Percentiles rank a stretch among this genome's conserved stretches.
Evolutionary conservation across 2,797 vertebrate genomes (phyloP).

Genomic region (Lacerta viridis): DNA sequence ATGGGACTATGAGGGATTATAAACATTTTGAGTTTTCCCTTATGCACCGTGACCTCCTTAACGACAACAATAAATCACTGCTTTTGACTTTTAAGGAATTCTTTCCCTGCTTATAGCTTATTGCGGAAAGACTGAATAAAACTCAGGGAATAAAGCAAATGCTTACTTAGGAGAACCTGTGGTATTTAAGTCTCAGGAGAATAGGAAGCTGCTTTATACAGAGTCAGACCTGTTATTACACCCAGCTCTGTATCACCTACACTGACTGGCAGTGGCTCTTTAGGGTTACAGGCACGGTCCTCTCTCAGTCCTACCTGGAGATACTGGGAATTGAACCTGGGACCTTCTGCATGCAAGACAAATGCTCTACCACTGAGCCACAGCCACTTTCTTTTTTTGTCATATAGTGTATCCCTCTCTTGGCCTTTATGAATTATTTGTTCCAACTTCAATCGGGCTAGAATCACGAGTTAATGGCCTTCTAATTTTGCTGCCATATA

Average conservation of each 20-base stretch:
- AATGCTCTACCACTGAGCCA: too few relatives aligned
- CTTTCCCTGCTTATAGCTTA: conserved; percentile 25
- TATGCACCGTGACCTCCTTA: conserved; percentile 35
- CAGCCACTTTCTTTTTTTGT: not conserved
- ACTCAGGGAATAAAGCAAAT: conserved; percentile 27
- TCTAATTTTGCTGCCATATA: not conserved
- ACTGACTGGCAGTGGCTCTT: too few relatives aligned
- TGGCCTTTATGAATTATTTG: not conserved
- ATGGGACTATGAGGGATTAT: conserved; percentile 31
- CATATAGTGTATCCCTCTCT: not conserved
- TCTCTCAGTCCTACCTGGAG: too few relatives aligned
- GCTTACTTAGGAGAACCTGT: conserved; percentile 11
- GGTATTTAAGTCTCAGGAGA: not conserved
- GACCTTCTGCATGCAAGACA: too few relatives aligned
- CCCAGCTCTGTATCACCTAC: too few relatives aligned
- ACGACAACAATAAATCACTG: conserved; percentile 43
- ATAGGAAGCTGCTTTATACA: too few relatives aligned
- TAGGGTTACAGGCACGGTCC: too few relatives aligned
- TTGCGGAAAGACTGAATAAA: conserved; percentile 17
- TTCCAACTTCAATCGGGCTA: not conserved
- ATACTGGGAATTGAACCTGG: too few relatives aligned
- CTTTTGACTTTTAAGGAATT: conserved; percentile 35
- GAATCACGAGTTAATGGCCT: not conserved
- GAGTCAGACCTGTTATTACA: too few relatives aligned
- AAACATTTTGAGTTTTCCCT: conserved; percentile 50